Evolutionary conservation across 2,888 invertebrate species (phyloP), one percentile per base, ranked within the genome.

Genomic region (Zaprionus obscuricornis): DNA sequence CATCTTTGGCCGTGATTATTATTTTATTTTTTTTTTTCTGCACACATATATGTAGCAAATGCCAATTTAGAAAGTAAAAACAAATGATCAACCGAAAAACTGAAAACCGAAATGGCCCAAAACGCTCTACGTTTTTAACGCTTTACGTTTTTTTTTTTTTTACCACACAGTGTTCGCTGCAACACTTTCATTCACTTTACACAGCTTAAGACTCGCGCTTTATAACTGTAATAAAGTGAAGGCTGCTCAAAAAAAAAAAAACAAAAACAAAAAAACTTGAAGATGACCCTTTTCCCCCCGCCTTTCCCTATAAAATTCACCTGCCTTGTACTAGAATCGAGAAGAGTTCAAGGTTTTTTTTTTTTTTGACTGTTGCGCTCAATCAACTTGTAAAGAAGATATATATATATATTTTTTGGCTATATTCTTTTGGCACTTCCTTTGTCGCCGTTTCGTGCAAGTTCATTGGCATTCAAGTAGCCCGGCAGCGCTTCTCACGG

Each of bases 1-100:
- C 78, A 78, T 70, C 59, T 58, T 29, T 34, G 51, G 31, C 50
- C 40, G 29, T 36, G 54, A 59, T 52, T 67, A 66, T 69, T n/a
- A n/a, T n/a, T n/a, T n/a, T n/a, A n/a, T n/a, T n/a, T n/a, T n/a
- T n/a, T n/a, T n/a, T 67, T 51, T 37, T 47, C 56, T 36, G 67
- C 66, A 58, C 73, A 36, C 47, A 47, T 18, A 73, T 82, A 73
- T 77, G 65, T 79, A 76, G 77, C 77, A 83, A 70, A 83, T 85
- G 73, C 83, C 83, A 83, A 85, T 83, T 82, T 85, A 85, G 81
- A 82, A 82, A 82, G 81, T 85, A 82, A 82, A 82, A 82, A 62
- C 85, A 82, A 75, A 85, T 85, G 82, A 84, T 84, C 69, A 51
- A 57, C 42, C 70, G 43, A 64, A n/a, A n/a, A n/a, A n/a, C n/a